Percentiles rank a stretch among this genome's conserved stretches.
phyloP scores from a whole-genome alignment of 2,888 invertebrate species.

The Ochropacha duplaris region DNA sequence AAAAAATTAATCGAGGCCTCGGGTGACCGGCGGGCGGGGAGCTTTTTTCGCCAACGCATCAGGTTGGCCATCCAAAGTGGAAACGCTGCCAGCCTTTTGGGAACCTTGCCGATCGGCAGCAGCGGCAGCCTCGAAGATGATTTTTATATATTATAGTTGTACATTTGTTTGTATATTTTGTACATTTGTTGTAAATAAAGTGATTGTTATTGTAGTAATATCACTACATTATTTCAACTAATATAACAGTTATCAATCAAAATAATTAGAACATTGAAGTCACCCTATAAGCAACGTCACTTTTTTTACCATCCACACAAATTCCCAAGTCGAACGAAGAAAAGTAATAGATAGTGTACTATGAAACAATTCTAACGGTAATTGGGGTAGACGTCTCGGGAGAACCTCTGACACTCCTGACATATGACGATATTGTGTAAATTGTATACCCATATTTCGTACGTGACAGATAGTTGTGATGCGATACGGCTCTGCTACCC shows the following conservation, averaged over 20 bases:
- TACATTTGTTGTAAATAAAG: too few relatives aligned
- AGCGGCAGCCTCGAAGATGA: too few relatives aligned
- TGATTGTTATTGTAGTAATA: too few relatives aligned
- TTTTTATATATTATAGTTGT: too few relatives aligned
- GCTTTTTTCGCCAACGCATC: too few relatives aligned
- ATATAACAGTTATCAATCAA: slow-evolving; percentile 44
- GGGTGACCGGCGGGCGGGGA: too few relatives aligned
- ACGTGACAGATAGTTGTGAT: slow-evolving; percentile 47
- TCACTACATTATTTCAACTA: not conserved
- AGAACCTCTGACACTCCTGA: slow-evolving; percentile 61
- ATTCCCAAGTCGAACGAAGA: slow-evolving; percentile 56
- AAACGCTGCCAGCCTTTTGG: too few relatives aligned
- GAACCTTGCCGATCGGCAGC: too few relatives aligned
- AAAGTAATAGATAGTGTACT: slow-evolving; percentile 70
- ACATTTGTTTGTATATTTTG: too few relatives aligned
- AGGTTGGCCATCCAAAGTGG: too few relatives aligned
- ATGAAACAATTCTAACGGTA: slow-evolving; percentile 72
- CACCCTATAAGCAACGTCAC: slow-evolving; percentile 40
- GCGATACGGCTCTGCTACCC: slow-evolving; percentile 25
- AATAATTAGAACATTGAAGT: slow-evolving; percentile 49
- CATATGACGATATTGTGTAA: slow-evolving; percentile 77
- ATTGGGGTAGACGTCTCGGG: slow-evolving; percentile 70
- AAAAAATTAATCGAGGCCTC: too few relatives aligned
- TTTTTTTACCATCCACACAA: slow-evolving; percentile 55
- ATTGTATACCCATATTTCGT: slow-evolving; percentile 62